Conservation (phyloP, 2,888 invertebrate species). For the Amiota minor region DNA sequence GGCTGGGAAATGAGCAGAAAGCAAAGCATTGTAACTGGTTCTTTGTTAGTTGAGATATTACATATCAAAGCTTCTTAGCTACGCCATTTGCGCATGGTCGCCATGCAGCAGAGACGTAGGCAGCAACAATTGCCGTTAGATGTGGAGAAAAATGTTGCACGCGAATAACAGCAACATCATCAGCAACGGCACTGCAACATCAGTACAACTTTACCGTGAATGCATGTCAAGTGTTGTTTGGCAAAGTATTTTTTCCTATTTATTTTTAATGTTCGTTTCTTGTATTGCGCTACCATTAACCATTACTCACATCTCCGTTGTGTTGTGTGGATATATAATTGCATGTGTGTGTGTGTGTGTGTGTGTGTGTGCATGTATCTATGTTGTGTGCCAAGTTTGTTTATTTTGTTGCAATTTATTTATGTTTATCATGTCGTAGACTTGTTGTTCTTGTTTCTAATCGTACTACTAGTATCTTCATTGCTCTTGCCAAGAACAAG, state of each 20-base stretch:
- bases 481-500: background rate
- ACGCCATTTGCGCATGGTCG: background rate
- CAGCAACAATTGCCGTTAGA: conserved; percentile 27
- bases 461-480: too few species aligned
- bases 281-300: background rate
- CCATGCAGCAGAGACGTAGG: background rate
- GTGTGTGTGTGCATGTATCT: conserved; percentile 38
- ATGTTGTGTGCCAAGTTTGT: conserved; percentile 46
- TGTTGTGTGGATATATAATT: background rate
- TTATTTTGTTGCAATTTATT: conserved; percentile 23
- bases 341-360: conserved; percentile 1
- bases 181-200: conserved; percentile 13
- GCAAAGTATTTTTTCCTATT: conserved; percentile 15
- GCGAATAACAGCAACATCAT: background rate
- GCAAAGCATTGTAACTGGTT: conserved; percentile 16
- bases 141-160: conserved; percentile 1
- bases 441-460: conserved; percentile 2
- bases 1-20: background rate
- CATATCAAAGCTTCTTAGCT: background rate
- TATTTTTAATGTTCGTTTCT: conserved; percentile 25
- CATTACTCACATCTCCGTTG: too few species aligned
- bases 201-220: conserved; percentile 28
- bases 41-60: conserved; percentile 4
- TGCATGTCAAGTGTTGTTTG: conserved; percentile 56
- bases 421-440: conserved; percentile 12